Percentiles rank a stretch among this genome's conserved stretches.
These are phyloP conservation scores for Prochilodus magdalenae DNA, from an alignment of 2,113 vertebrate genomes.

Conservation along the genomic window DNA sequence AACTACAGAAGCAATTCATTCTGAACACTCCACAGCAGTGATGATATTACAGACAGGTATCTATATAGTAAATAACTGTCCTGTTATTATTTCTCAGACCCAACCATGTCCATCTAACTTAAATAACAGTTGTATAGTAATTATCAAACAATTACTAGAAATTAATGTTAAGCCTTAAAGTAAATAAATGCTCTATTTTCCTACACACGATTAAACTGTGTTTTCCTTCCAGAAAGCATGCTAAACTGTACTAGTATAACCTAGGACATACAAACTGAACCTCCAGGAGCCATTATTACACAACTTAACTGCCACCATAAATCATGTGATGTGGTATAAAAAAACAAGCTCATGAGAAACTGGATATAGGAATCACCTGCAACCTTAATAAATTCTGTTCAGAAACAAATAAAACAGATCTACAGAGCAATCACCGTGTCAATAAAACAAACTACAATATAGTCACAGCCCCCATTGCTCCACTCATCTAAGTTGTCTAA, in stretches of 20 bases:
- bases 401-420: constrained; percentile 17
- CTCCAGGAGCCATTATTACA: background rate
- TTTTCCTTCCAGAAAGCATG: background rate
- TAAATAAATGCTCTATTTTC: background rate
- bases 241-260: background rate
- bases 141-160: no score
- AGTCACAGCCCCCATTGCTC: constrained; percentile 1
- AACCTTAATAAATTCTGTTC: constrained; percentile 27
- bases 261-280: background rate
- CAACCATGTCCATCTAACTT: no score
- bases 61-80: background rate
- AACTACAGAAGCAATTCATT: background rate
- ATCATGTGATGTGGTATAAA: background rate
- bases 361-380: constrained; percentile 30
- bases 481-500: background rate
- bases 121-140: no score
- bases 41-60: background rate
- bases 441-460: constrained; percentile 39
- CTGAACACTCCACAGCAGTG: background rate
- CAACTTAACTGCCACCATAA: constrained; percentile 8
- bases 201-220: background rate
- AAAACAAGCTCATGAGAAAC: constrained; percentile 27
- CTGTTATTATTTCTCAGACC: background rate
- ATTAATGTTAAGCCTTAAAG: background rate
- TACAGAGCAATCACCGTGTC: background rate